Conservation (phyloP, 2,888 invertebrate genomes). For the Melitaea athalia region DNA sequence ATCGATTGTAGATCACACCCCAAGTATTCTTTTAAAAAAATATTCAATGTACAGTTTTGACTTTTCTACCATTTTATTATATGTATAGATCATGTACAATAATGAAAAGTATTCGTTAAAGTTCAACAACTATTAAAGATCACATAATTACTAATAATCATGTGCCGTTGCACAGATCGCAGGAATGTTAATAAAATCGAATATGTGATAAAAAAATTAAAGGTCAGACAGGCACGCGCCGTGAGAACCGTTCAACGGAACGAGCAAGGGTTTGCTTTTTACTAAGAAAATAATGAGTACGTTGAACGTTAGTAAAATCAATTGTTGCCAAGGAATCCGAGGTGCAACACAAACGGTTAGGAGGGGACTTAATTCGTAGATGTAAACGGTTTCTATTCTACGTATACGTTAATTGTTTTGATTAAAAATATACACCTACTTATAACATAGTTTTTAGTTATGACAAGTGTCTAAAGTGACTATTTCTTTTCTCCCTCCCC, state of each 20-base stretch:
- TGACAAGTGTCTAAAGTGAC: too few relatives aligned
- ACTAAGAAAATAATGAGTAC: conserved; percentile 14
- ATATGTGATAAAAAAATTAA: conserved; percentile 59
- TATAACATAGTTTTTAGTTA: too few relatives aligned
- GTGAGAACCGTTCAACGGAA: conserved; percentile 44
- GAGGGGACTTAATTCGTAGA: background rate
- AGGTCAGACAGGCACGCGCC: conserved; percentile 67
- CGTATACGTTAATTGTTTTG: background rate
- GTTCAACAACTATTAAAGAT: background rate
- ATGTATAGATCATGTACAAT: background rate
- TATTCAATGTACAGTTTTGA: too few relatives aligned
- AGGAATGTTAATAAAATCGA: conserved; percentile 55
- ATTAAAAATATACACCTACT: too few relatives aligned
- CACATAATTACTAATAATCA: conserved; percentile 12
- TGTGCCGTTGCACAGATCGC: conserved; percentile 31
- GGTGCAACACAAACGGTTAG: conserved; percentile 27
- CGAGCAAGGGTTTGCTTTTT: conserved; percentile 41
- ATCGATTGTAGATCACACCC: too few relatives aligned
- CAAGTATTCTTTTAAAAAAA: too few relatives aligned
- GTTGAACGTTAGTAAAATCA: conserved; percentile 31
- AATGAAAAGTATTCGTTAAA: background rate
- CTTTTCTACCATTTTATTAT: too few relatives aligned
- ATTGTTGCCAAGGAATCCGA: conserved; percentile 42
- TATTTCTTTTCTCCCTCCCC: too few relatives aligned
- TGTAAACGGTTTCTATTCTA: background rate